Evolutionary conservation across 37 sponge, comb jelly and placozoan species (phyloP), one percentile per base, ranked within the genome.

Genomic region (Theonella swinhoei): DNA sequence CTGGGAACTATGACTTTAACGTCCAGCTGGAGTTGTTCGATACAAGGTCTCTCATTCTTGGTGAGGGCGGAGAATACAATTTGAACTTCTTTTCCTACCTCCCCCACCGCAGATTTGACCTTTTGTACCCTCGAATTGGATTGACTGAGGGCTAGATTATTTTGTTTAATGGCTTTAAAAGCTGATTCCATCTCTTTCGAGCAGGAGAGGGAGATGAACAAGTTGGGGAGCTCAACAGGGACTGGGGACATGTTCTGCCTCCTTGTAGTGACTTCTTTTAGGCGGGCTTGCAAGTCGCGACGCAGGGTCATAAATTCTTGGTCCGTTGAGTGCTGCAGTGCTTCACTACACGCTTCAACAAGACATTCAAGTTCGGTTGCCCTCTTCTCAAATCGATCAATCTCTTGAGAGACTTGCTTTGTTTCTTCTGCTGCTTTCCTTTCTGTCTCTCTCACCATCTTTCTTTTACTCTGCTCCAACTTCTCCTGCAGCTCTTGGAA

Each of bases 1-100:
- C 81, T 39, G 9, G 81, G 72, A 26, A 71, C 24, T 20, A 25
- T 70, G 60, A 81, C 68, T 38, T 70, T 36, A 30, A 81, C 81
- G 3, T 4, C 23, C 4, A 70, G 30, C 0, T 28, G 7, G 4
- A 42, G 72, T 31, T 42, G 68, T 60, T 81, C 81, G 20, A 81
- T 24, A 26, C 81, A 69, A 9, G 72, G 71, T 47, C 4, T 24
- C 22, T 69, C 72, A 17, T 23, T 31, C 2, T 42, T 36, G 23
- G 8, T 59, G 9, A 34, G 9, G 11, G 62, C 17, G 25, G 20
- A 43, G 61, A 81, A 1, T 11, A 58, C 37, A 37, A 81, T 68
- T 20, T 31, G 36, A 4, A 42, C 39, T 32, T 35, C 47, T 24
- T 32, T 31, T 24, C 72, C 81, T n/a, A 71, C 81, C 62, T 81